Evolutionary conservation across 2,797 vertebrate genomes (phyloP).

Genomic region (Lemur catta): DNA sequence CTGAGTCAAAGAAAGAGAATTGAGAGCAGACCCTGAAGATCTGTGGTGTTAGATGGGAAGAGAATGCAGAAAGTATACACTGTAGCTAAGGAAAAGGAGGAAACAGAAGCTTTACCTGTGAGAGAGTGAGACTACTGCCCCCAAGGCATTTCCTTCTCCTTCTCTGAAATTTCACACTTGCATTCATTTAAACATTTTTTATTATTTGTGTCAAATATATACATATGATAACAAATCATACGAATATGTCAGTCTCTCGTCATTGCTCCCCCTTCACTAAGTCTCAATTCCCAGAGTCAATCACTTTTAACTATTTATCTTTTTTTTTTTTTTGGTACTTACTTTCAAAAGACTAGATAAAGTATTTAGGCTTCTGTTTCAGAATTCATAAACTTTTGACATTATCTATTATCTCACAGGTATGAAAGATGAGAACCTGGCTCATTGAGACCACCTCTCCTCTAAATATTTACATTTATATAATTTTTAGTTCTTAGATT

Average conservation of each 20-base stretch:
- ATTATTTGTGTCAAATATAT: not conserved
- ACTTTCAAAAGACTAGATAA: not conserved
- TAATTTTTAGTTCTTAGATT: slow-evolving; percentile 20
- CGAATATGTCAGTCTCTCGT: not conserved
- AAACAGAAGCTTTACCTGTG: not conserved
- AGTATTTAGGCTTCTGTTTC: not conserved
- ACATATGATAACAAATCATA: not conserved
- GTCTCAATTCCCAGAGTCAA: not conserved
- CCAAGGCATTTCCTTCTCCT: not conserved
- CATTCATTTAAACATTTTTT: not conserved
- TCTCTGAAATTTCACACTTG: not conserved
- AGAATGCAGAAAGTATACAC: not conserved
- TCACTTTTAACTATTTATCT: not conserved
- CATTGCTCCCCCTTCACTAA: not conserved
- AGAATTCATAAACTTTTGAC: not conserved
- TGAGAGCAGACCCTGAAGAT: not conserved
- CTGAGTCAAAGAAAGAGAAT: not conserved
- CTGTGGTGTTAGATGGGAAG: not conserved
- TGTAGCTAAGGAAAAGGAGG: not conserved
- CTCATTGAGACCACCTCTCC: not conserved
- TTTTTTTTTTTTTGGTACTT: not conserved
- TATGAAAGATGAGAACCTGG: not conserved
- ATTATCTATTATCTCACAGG: not conserved
- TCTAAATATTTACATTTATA: not conserved
- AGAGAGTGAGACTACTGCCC: not conserved